Percentiles rank a stretch among this genome's conserved stretches.
Evolutionary conservation across 2,797 vertebrate species (phyloP).

Genomic region (Meda fulgida): DNA sequence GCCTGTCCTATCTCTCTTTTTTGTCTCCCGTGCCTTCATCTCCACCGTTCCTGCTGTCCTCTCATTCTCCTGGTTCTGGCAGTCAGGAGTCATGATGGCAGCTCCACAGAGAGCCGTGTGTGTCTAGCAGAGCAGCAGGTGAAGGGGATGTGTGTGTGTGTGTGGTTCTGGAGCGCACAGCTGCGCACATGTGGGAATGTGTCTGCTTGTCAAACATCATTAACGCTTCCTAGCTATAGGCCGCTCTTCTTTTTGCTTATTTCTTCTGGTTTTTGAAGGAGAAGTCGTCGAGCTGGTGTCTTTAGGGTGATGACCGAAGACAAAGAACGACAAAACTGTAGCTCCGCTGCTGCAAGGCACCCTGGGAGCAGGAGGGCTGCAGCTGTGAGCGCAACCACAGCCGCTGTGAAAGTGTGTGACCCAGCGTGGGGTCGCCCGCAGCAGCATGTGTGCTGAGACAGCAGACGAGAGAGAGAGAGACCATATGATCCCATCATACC

Average conservation of each 20-base stretch:
- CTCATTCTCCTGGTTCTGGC: neutral
- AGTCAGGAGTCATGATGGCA: slow-evolving; percentile 21
- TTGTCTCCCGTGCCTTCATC: neutral
- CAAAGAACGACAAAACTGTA: slow-evolving; percentile 11
- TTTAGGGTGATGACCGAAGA: slow-evolving; percentile 30
- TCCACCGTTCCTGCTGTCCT: neutral
- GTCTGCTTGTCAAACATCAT: slow-evolving; percentile 39
- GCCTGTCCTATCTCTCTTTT: neutral
- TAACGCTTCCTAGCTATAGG: slow-evolving; percentile 64
- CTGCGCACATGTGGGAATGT: slow-evolving; percentile 34
- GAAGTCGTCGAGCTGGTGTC: slow-evolving; percentile 67
- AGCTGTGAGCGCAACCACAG: slow-evolving; percentile 12
- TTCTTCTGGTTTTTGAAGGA: slow-evolving; percentile 76
- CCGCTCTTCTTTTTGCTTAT: slow-evolving; percentile 58
- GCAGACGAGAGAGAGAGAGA: slow-evolving; percentile 34
- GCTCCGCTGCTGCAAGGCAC: neutral
- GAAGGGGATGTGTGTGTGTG: slow-evolving; percentile 28
- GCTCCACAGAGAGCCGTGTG: slow-evolving; percentile 1
- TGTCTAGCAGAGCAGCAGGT: slow-evolving; percentile 19
- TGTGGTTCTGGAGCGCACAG: slow-evolving; percentile 37
- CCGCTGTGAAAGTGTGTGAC: slow-evolving; percentile 15
- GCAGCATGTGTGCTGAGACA: slow-evolving; percentile 46
- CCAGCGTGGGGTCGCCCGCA: slow-evolving; percentile 43
- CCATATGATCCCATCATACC: slow-evolving; percentile 51
- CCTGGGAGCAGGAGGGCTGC: neutral